These are phyloP conservation scores for Murina feae DNA, from an alignment of 2,113 vertebrate genomes.

Conservation along the genomic window DNA sequence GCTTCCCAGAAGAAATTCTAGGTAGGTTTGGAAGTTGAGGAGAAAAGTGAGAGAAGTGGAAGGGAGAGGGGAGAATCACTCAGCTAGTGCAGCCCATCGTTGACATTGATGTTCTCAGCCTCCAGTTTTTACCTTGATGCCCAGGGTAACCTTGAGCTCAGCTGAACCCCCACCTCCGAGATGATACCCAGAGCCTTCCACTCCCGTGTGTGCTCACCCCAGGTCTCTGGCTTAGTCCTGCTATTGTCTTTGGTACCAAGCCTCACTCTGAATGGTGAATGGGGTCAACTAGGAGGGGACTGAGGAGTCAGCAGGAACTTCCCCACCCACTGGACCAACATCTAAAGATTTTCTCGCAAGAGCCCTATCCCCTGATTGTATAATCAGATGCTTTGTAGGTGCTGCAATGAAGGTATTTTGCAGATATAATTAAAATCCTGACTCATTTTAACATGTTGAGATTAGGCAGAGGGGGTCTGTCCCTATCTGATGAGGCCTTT, in stretches of 20 bases:
- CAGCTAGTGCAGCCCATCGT: fast-evolving
- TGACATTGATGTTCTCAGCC: neutral
- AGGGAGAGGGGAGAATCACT: neutral
- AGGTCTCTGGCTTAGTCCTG: neutral
- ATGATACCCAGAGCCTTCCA: neutral
- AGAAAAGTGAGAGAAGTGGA: neutral
- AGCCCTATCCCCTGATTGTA: neutral
- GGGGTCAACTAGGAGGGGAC: neutral
- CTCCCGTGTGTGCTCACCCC: neutral
- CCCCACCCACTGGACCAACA: fast-evolving
- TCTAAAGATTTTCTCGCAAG: neutral
- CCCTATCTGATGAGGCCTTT: neutral
- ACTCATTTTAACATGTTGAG: neutral
- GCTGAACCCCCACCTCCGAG: neutral
- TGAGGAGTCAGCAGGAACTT: no score
- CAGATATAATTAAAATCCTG: neutral
- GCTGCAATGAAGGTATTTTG: neutral
- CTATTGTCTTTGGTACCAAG: neutral
- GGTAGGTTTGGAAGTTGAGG: neutral
- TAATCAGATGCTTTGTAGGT: neutral
- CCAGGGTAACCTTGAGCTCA: neutral
- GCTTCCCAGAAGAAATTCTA: neutral
- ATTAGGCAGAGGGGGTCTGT: no score
- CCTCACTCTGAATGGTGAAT: neutral
- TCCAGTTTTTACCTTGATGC: neutral